Conservation (phyloP, 2,888 invertebrate species). For the Lacanobia wlatinum region DNA sequence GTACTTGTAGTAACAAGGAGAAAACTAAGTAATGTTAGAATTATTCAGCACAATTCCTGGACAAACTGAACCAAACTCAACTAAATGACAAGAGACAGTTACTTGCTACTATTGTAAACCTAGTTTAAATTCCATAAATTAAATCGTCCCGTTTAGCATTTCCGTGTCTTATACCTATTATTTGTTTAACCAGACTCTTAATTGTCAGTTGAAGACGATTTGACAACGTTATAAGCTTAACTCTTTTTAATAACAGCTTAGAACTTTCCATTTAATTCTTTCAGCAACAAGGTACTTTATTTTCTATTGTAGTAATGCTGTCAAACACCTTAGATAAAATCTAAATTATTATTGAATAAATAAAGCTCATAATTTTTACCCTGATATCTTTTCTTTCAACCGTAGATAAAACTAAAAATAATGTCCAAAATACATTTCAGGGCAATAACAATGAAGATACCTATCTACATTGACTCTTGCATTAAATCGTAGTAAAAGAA, state of each 20-base stretch:
- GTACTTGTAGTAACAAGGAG: constrained; percentile 30
- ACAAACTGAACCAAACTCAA: constrained; percentile 10
- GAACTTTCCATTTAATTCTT: not conserved
- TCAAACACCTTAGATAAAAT: not conserved
- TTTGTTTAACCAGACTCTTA: too few relatives aligned
- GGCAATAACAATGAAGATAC: constrained; percentile 48
- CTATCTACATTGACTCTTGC: constrained; percentile 23
- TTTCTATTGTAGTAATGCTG: too few relatives aligned
- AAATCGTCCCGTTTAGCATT: constrained; percentile 14
- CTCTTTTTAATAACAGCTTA: too few relatives aligned
- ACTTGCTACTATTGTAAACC: constrained; percentile 11
- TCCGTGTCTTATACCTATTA: not conserved
- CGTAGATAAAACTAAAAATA: constrained; percentile 11
- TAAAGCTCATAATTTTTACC: constrained; percentile 2
- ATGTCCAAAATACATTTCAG: constrained; percentile 36
- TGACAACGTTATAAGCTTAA: too few relatives aligned
- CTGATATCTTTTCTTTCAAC: not conserved
- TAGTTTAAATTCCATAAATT: constrained; percentile 18
- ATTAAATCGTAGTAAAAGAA: constrained; percentile 20
- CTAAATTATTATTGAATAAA: not conserved
- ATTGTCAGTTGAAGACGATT: too few relatives aligned
- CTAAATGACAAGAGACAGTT: constrained; percentile 23
- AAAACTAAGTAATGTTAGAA: constrained; percentile 31
- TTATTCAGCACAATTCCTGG: constrained; percentile 30
- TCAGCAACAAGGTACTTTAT: not conserved